Percentiles rank a stretch among this genome's conserved stretches.
These are phyloP conservation scores for Galeruca laticollis DNA, from an alignment of 2,888 invertebrate species.

Conservation along the genomic window DNA sequence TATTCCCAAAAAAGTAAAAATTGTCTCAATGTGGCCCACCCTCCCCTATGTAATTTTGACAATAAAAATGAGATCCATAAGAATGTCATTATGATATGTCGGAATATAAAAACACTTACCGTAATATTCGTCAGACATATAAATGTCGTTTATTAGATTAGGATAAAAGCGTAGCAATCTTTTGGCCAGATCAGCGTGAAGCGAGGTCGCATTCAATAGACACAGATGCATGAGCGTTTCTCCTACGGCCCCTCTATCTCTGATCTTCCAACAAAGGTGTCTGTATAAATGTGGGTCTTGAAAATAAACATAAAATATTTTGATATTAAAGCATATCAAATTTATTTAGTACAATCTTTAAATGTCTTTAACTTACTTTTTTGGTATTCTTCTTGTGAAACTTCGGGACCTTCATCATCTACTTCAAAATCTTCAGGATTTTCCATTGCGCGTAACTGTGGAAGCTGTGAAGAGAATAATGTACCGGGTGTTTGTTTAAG, in stretches of 20 bases:
- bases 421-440: conserved; percentile 89
- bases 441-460: conserved; percentile 82
- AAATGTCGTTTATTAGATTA: conserved; percentile 95
- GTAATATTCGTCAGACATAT: conserved; percentile 96
- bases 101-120: conserved; percentile 74
- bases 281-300: conserved; percentile 79
- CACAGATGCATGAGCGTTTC: conserved; percentile 96
- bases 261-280: conserved; percentile 91
- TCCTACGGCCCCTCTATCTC: conserved; percentile 94
- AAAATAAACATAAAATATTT: conserved; percentile 37
- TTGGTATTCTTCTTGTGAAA: conserved; percentile 68
- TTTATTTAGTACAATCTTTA: neutral
- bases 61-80: too few relatives aligned
- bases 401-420: conserved; percentile 79
- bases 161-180: conserved; percentile 92
- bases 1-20: too few relatives aligned
- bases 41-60: too few relatives aligned
- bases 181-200: conserved; percentile 94
- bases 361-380: conserved; percentile 59
- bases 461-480: conserved; percentile 70
- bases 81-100: too few relatives aligned
- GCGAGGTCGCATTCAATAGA: conserved; percentile 88
- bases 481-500: too few relatives aligned
- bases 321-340: neutral
- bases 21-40: too few relatives aligned